These are phyloP conservation scores for Tapirus terrestris DNA, from an alignment of 2,113 vertebrate genomes.

Conservation along the genomic window DNA sequence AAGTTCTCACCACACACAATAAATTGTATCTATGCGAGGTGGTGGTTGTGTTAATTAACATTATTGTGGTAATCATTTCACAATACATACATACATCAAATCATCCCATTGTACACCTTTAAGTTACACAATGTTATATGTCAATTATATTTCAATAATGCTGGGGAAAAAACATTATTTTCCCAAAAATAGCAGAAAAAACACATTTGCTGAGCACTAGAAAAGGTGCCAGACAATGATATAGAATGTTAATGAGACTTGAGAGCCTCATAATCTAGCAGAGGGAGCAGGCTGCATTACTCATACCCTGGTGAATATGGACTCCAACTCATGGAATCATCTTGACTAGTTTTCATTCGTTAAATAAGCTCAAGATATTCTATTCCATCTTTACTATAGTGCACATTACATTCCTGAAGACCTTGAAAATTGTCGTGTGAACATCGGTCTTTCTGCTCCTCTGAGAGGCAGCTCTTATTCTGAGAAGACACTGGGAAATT, in stretches of 20 bases:
- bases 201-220: neutral
- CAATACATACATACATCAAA: neutral
- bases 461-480: neutral
- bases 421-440: neutral
- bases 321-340: neutral
- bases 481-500: neutral
- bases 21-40: neutral
- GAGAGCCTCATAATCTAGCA: neutral
- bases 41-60: neutral
- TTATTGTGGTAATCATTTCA: neutral
- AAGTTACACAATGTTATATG: neutral
- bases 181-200: neutral
- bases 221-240: neutral
- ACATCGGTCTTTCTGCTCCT: neutral
- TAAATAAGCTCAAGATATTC: neutral
- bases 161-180: neutral
- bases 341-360: neutral
- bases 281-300: neutral
- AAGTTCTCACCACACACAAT: neutral
- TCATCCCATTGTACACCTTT: neutral
- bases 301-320: neutral
- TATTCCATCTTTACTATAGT: neutral
- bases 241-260: neutral
- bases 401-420: neutral
- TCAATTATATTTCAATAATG: neutral